Conservation (phyloP, 2,113 vertebrate species). For the Cinclus cinclus region DNA sequence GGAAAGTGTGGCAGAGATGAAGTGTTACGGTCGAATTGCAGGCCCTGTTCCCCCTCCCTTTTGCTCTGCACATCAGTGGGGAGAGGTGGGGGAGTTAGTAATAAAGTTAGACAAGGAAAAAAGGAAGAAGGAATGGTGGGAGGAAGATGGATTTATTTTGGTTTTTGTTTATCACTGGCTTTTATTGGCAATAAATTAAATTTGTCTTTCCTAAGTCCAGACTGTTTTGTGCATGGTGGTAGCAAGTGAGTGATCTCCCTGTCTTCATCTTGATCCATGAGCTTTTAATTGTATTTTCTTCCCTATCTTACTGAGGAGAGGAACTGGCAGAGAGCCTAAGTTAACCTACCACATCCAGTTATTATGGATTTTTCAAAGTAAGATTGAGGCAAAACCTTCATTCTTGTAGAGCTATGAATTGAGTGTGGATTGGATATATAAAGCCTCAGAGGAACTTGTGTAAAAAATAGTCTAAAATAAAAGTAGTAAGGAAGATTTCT, state of each 20-base stretch:
- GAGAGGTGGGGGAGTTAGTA: not conserved
- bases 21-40: not conserved
- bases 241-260: not conserved
- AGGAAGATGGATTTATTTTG: not conserved
- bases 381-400: not conserved
- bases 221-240: not conserved
- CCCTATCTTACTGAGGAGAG: not conserved
- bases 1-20: not conserved
- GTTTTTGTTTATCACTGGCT: not conserved
- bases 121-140: not conserved
- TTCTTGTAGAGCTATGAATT: not conserved
- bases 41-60: fast-evolving
- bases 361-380: not conserved
- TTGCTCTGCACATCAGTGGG: not conserved
- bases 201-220: not conserved
- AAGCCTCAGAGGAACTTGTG: not conserved
- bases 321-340: not conserved
- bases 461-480: not conserved
- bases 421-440: not conserved
- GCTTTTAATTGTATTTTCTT: not conserved
- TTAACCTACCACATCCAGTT: not conserved
- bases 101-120: not conserved
- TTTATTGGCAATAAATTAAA: not conserved
- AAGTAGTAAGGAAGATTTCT: not conserved
- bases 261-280: not conserved